Conservation (phyloP, 2,113 vertebrate genomes). For the Arizona elegans region DNA sequence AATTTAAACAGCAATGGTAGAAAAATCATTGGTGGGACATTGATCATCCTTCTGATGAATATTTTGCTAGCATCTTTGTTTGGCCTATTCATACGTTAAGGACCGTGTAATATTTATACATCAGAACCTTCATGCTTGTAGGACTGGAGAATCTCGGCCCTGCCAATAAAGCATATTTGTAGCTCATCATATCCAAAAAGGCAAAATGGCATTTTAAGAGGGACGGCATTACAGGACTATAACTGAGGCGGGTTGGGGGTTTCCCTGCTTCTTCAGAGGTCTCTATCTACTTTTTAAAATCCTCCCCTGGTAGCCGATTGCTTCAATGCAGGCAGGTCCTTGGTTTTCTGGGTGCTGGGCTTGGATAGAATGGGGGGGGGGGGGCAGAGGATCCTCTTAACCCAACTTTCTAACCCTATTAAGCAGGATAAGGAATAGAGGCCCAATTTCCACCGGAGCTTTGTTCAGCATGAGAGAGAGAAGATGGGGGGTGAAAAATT, state of each 20-base stretch:
- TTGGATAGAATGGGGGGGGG: not conserved
- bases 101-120: not conserved
- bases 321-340: not conserved
- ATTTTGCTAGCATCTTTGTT: not conserved
- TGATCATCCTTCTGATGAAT: not conserved
- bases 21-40: not conserved
- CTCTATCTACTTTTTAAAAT: not conserved
- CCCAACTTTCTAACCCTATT: not conserved
- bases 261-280: not conserved
- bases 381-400: not conserved
- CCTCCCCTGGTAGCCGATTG: not conserved
- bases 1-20: not conserved
- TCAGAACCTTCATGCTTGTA: not conserved
- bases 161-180: not conserved
- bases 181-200: not conserved
- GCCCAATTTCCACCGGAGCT: not conserved
- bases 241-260: fast-evolving
- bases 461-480: not conserved
- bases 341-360: not conserved
- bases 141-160: not conserved
- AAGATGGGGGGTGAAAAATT: not conserved
- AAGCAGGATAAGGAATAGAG: not conserved
- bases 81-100: not conserved
- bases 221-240: too few relatives aligned
- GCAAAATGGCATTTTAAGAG: not conserved